Evolutionary conservation across 2,888 invertebrate species (phyloP), one percentile per base, ranked within the genome.

Genomic region (Amphiduros pacificus): DNA sequence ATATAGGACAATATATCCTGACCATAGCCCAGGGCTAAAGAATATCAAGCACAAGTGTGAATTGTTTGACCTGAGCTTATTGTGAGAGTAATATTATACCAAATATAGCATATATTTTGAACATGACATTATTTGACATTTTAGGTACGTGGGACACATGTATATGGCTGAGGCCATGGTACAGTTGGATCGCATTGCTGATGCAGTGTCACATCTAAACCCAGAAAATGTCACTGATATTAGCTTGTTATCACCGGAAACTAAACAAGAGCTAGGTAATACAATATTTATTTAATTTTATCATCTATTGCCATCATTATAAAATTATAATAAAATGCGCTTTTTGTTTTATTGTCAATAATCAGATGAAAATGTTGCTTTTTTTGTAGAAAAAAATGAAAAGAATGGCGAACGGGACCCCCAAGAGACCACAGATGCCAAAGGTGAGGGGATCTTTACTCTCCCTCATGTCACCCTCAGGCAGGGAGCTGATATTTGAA

Each of bases 81-180:
- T n/a, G n/a, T n/a, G n/a, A n/a, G n/a, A n/a, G n/a, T n/a, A n/a
- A n/a, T n/a, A n/a, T n/a, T n/a, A n/a, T n/a, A n/a, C n/a, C n/a
- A n/a, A n/a, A n/a, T n/a, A n/a, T n/a, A n/a, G n/a, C n/a, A n/a
- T n/a, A n/a, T n/a, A n/a, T n/a, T n/a, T n/a, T n/a, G n/a, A 9
- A 48, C 9, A 48, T 48, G 11, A 24, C 26, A 24, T 51, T 5
- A 6, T 17, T 9, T 51, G 20, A n/a, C 20, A 9, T 29, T 54
- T 4, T 68, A 81, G 81, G 61, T 81, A 81, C 71, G 85, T 95
- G 74, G 94, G 90, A 0, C 91, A 93, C 81, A 87, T 95, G 73
- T 96, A 96, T 81, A 90, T 91, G 55, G 93, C 93, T 0, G 94
- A 96, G 84, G 90, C 93, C 28, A 84, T 93, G 14, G 89, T 94